phyloP scores from a whole-genome alignment of 64 coral and sea anemone genomes.

The Actinia tenebrosa region DNA sequence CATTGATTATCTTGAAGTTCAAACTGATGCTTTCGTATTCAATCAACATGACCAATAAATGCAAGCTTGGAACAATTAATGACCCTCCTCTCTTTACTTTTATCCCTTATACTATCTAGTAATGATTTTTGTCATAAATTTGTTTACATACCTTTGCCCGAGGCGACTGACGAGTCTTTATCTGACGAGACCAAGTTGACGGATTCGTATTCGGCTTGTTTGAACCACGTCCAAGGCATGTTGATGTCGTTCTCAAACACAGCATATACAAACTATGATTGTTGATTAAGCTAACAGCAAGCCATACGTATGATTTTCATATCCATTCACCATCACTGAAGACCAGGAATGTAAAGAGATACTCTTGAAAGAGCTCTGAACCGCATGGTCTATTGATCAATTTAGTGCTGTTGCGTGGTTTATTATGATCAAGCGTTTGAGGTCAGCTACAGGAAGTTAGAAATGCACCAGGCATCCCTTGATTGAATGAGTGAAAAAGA shows the following conservation, averaged over 20 bases:
- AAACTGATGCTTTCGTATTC: background rate
- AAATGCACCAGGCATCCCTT: background rate
- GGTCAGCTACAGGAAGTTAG: background rate
- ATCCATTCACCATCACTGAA: background rate
- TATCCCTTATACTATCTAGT: background rate
- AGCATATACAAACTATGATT: background rate
- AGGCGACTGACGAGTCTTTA: background rate
- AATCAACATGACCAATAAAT: background rate
- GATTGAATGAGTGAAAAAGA: no score
- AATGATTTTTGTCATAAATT: background rate
- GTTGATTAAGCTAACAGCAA: background rate
- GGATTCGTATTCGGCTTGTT: background rate
- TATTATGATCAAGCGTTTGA: background rate
- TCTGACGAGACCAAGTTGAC: background rate
- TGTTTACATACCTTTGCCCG: constrained; percentile 1
- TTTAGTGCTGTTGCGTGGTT: no score
- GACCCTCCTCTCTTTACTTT: background rate
- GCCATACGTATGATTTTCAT: no score
- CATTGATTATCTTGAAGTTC: background rate
- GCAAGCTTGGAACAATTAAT: background rate
- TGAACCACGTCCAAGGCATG: constrained; percentile 4
- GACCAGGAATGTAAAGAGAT: background rate
- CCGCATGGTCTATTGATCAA: background rate
- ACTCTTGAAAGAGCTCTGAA: background rate
- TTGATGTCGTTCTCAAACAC: background rate